Evolutionary conservation across 2,797 vertebrate genomes (phyloP), one percentile per base, ranked within the genome.

Genomic region (Helostoma temminkii): DNA sequence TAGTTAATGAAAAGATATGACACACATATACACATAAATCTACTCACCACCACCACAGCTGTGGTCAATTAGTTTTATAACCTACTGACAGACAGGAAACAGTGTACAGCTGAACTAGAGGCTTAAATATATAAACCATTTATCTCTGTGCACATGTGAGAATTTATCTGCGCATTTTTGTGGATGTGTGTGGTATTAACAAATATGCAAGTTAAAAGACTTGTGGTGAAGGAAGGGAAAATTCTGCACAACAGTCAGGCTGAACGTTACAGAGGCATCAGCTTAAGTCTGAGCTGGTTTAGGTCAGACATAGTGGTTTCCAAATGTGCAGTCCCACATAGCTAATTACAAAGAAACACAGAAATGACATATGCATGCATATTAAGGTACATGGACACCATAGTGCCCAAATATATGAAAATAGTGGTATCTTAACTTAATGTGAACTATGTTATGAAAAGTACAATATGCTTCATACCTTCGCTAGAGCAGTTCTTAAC

Each of bases 1-100:
- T 21, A 67, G 65, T 54, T 57, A 70, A 71, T 46, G 57, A 66
- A 61, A 53, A 69, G 49, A 67, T 67, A 53, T 36, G 50, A 45
- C 28, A 71, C 32, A 39, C 42, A 60, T 25, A 48, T 55, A 55
- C 25, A 50, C 50, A 43, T 37, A 50, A 63, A 57, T 53, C 60
- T 48, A 57, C 45, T 78, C 45, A 74, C 54, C 47, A 65, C 74
- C 72, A 58, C 61, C 42, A 78, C 86, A 90, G 87, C 85, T 91
- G 87, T 82, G 77, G 69, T 77, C 82, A 74, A 81, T 91, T 89
- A 86, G 68, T 83, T 89, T 85, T 86, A 82, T 82, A 58, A 71
- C 82, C 69, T 66, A 68, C 77, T 79, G 72, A 87, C 81, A 88
- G 74, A 85, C 86, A 88, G 85, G 76, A 90, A 88, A 66, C 78